Base-by-base conservation (phyloP, 2,797 vertebrate genomes). In the Anniella stebbinsi region DNA sequence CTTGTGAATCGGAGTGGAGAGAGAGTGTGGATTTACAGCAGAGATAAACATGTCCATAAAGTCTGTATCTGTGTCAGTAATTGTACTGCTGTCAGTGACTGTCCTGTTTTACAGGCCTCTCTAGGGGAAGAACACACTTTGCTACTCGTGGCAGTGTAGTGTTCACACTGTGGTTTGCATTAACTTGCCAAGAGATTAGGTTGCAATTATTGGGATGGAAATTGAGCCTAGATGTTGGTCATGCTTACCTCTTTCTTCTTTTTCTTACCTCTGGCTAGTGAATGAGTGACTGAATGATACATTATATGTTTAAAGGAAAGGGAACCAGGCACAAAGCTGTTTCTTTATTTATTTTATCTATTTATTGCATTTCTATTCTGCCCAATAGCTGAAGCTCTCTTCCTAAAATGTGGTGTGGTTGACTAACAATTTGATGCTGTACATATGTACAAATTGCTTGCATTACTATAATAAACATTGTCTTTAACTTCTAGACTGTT, bases 11-110 rank as follows among this genome's bases (percentile, higher is more conserved):
- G 96, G 97, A 97, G 97, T 97, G 97, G 96, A 96, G 97, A 97
- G 98, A 97, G 97, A 96, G 97, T 97, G 96, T 96, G 97, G 97
- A 98, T 98, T 98, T 98, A 98, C 98, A 97, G 96, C 97, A 6
- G 97, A 97, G 96, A 98, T 98, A 97, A 98, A 98, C 97, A 97
- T 97, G 97, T 97, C 98, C 96, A 97, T 97, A 98, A 98, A 98
- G 97, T 98, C 96, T 97, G 96, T 97, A 97, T 97, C 96, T 97
- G 97, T 97, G 97, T 97, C 97, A 97, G 97, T 97, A 97, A 98
- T 98, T 98, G 98, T 98, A 96, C 96, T 97, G 96, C 97, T 98
- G 97, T 98, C 97, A 98, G 95, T 95, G 97, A 96, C 95, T 97
- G 97, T 97, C 96, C 97, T 98, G 97, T 97, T 97, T 97, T 97